These are phyloP conservation scores for Octomys mimax DNA, from an alignment of 2,797 vertebrate species.

Conservation along the genomic window DNA sequence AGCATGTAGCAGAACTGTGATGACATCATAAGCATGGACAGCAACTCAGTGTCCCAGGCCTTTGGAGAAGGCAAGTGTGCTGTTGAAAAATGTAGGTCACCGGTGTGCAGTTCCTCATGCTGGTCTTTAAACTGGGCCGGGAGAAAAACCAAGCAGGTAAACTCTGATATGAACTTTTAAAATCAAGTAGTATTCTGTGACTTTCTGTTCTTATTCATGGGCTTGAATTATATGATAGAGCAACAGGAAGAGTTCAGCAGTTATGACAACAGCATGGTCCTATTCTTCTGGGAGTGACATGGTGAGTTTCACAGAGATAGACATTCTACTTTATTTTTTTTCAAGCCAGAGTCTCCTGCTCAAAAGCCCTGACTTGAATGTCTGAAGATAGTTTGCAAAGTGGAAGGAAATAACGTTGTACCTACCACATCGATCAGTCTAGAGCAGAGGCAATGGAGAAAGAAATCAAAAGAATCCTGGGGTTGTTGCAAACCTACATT, in stretches of 20 bases:
- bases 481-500: conserved; percentile 91
- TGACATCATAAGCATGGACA: conserved; percentile 92
- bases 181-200: conserved; percentile 93
- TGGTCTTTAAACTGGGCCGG: conserved; percentile 96
- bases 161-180: conserved; percentile 92
- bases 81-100: conserved; percentile 93
- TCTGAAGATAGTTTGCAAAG: conserved; percentile 62
- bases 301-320: conserved; percentile 32
- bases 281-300: conserved; percentile 62
- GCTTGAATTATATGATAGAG: conserved; percentile 93
- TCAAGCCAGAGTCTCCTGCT: conserved; percentile 90
- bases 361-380: background rate
- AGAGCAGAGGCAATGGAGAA: conserved; percentile 95
- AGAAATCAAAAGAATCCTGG: conserved; percentile 96
- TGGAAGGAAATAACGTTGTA: conserved; percentile 94
- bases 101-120: conserved; percentile 95
- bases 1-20: conserved; percentile 94
- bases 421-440: conserved; percentile 81
- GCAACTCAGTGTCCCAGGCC: conserved; percentile 94
- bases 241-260: background rate
- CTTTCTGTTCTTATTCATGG: conserved; percentile 94
- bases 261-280: conserved; percentile 79
- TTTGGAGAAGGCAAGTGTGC: conserved; percentile 94
- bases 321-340: conserved; percentile 90
- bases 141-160: conserved; percentile 95